A percentile compares a stretch with the other conserved stretches of the same genome.
Conservation (phyloP, 2,888 invertebrate species). For the Drosophila acutilabella region DNA sequence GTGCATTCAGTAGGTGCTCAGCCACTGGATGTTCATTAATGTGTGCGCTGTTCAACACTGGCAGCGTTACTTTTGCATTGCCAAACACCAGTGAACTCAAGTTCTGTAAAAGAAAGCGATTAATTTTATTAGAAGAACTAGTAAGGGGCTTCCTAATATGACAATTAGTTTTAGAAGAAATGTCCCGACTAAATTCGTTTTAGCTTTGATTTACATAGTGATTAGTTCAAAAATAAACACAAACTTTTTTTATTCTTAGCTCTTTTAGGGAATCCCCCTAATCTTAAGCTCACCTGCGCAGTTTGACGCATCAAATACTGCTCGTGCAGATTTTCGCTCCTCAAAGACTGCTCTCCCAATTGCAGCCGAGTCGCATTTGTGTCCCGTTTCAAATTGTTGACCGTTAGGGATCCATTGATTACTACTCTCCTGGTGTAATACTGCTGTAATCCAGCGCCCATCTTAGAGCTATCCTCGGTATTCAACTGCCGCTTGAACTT, state of each 20-base stretch:
- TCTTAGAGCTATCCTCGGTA: not conserved
- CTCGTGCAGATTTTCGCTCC: slow-evolving; percentile 46
- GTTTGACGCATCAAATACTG: slow-evolving; percentile 65
- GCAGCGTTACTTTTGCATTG: slow-evolving; percentile 65
- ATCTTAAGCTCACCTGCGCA: slow-evolving; percentile 67
- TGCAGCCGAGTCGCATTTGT: slow-evolving; percentile 29
- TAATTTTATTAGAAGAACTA: too few species aligned
- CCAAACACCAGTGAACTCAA: slow-evolving; percentile 64
- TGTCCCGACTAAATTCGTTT: too few species aligned
- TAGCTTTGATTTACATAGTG: too few species aligned
- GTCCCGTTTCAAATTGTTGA: slow-evolving; percentile 67
- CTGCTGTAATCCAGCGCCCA: slow-evolving; percentile 64
- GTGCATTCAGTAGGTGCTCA: slow-evolving; percentile 66
- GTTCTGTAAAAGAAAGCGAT: slow-evolving; percentile 41
- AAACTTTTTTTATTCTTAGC: too few species aligned
- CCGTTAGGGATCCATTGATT: slow-evolving; percentile 76
- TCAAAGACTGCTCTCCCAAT: slow-evolving; percentile 49
- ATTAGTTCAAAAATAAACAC: too few species aligned
- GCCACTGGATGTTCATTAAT: slow-evolving; percentile 66
- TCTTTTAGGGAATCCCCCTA: too few species aligned
- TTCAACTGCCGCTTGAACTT: slow-evolving; percentile 33
- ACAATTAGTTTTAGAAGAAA: too few species aligned
- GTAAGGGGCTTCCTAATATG: too few species aligned
- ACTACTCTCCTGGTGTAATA: slow-evolving; percentile 77
- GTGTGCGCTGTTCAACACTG: slow-evolving; percentile 54